Evolutionary conservation across 2,888 invertebrate species (phyloP), one percentile per base, ranked within the genome.

Genomic region (Glaucopsyche alexis): DNA sequence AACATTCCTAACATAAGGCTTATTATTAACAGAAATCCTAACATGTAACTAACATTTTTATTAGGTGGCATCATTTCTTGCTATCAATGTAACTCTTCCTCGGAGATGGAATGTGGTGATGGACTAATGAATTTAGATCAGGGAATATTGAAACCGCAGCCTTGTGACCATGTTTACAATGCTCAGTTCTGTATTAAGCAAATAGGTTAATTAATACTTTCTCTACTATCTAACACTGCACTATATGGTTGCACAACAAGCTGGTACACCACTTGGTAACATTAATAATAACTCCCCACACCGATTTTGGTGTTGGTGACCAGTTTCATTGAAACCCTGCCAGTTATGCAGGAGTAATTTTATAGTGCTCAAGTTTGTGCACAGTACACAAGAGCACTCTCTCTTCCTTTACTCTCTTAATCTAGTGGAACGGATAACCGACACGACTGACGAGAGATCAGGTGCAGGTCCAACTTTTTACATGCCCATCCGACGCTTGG

Each of bases 141-240:
- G 76, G 93, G 92, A 64, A 85, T 93, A 71, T 82, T 96, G 79
- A 85, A 93, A 80, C 94, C 96, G 3, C 86, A 90, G 80, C 94
- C 94, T 83, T 97, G 97, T 90, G 93, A 94, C 81, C 94, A 96
- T 86, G 95, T 98, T 73, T 96, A 95, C 85, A 95, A 96, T 84
- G 97, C 98, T 71, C 94, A 94, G 80, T 98, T 95, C 91, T 98
- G 98, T 92, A 94, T 98, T 81, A 98, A 98, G 94, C 94, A 95
- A 71, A 95, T 95, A 80, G 96, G 94, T 89, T 81, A 75, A 70
- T 47, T 71, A 19, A 55, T 42, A 42, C 40, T 3, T 7, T 72
- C 6, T 11, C 45, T 47, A 19, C 55, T 55, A 11, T 55, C 16
- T 16, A 0, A 55, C 19, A 16, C n/a, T n/a, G 55, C 55, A 55